A percentile compares a stretch with the other conserved stretches of the same genome.
These are phyloP conservation scores for Cataglyphis livida DNA, from an alignment of 2,888 invertebrate species.

Conservation along the genomic window DNA sequence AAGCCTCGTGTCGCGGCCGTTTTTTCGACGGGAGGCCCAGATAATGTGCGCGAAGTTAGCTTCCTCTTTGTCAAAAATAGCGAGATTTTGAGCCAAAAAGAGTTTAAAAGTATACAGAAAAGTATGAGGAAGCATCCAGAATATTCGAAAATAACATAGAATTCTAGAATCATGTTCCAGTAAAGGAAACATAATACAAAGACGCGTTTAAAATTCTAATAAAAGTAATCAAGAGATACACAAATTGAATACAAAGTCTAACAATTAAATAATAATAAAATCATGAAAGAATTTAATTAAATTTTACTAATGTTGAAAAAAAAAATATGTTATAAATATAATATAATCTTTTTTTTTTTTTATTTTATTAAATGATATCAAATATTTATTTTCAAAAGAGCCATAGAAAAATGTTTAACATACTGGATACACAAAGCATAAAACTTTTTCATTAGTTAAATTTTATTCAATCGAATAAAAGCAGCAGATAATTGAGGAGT, in stretches of 20 bases:
- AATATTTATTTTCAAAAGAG: not conserved
- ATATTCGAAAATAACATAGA: not conserved
- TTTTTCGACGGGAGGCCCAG: constrained; percentile 16
- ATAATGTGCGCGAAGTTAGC: constrained; percentile 20
- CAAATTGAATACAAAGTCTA: not conserved
- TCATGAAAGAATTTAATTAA: not conserved
- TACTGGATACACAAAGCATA: not conserved
- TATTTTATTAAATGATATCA: not conserved
- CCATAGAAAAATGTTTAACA: not conserved
- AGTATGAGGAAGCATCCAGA: not conserved
- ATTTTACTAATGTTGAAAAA: not conserved
- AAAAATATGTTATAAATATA: not conserved
- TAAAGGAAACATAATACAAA: not conserved
- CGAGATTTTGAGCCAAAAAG: not conserved
- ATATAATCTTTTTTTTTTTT: not conserved
- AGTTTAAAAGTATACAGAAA: not conserved
- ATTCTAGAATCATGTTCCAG: not conserved
- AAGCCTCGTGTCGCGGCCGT: constrained; percentile 60
- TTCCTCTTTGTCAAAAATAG: not conserved
- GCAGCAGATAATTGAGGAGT: not conserved
- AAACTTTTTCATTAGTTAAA: not conserved
- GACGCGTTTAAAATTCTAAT: not conserved
- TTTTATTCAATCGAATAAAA: not conserved
- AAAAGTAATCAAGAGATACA: not conserved
- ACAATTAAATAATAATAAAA: not conserved